These are phyloP conservation scores for Eilema caniola DNA, from an alignment of 2,888 invertebrate species.

Conservation along the genomic window DNA sequence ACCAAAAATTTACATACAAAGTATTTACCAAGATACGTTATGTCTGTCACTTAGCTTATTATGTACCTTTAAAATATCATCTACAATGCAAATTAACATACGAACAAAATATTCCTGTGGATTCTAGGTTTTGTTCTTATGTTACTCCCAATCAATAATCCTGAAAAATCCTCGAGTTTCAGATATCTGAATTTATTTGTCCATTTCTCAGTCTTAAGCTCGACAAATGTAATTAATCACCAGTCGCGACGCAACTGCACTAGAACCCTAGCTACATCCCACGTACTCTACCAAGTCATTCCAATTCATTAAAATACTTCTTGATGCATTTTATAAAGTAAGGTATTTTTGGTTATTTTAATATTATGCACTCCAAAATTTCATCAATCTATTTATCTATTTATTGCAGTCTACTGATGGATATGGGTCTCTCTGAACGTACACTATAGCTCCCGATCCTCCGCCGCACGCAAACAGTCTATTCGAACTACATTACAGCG, in stretches of 20 bases:
- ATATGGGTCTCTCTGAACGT: too few species aligned
- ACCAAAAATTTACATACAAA: too few species aligned
- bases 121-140: background rate
- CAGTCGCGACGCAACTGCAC: background rate
- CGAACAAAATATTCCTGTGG: too few species aligned
- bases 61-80: too few species aligned
- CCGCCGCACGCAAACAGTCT: too few species aligned
- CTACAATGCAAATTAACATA: too few species aligned
- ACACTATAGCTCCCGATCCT: too few species aligned
- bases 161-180: background rate
- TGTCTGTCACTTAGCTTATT: too few species aligned
- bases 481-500: too few species aligned
- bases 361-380: background rate
- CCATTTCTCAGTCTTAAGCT: conserved; percentile 1
- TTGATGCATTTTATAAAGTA: background rate
- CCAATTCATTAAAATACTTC: background rate
- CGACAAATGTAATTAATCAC: background rate
- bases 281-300: background rate
- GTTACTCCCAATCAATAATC: background rate
- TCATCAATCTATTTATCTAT: background rate
- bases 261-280: background rate
- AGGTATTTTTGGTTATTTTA: background rate
- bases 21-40: too few species aligned
- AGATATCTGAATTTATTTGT: background rate
- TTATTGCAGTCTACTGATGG: too few species aligned